Percentiles rank a stretch among this genome's conserved stretches.
Conservation (phyloP, 2,888 invertebrate genomes). For the Drosophila gaucha region DNA sequence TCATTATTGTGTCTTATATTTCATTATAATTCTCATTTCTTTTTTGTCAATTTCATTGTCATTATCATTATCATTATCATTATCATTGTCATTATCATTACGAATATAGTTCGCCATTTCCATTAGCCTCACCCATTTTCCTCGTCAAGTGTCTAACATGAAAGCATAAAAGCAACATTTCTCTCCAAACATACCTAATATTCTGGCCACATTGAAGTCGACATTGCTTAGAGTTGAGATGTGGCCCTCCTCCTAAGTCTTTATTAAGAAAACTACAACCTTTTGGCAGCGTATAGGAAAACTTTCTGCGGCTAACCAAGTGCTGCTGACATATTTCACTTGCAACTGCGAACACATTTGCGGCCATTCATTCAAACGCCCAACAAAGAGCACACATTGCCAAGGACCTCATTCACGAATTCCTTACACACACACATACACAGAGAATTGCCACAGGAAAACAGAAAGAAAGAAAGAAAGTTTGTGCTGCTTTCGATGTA, state of each 20-base stretch:
- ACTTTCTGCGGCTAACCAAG: conserved; percentile 30
- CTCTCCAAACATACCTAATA: background rate
- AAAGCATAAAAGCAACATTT: background rate
- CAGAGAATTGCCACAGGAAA: too few relatives aligned
- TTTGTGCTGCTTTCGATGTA: conserved; percentile 23
- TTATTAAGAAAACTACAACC: background rate
- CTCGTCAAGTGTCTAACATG: too few relatives aligned
- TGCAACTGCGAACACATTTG: conserved; percentile 36
- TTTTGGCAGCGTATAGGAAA: conserved; percentile 11
- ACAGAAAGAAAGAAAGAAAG: too few relatives aligned
- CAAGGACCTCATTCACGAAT: conserved; percentile 4
- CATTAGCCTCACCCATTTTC: too few relatives aligned
- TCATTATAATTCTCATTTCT: too few relatives aligned
- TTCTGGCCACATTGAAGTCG: too few relatives aligned
- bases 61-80: background rate
- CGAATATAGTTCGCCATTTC: too few relatives aligned
- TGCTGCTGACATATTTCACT: conserved; percentile 56
- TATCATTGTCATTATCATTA: background rate
- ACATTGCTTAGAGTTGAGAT: background rate
- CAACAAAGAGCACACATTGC: conserved; percentile 26
- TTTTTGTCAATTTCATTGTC: too few relatives aligned
- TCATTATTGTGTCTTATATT: too few relatives aligned
- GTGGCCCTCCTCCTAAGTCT: too few relatives aligned
- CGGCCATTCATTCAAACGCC: conserved; percentile 22
- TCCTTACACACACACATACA: conserved; percentile 17